Conservation (phyloP, 2,888 invertebrate genomes). For the Ormyrus rosae region DNA sequence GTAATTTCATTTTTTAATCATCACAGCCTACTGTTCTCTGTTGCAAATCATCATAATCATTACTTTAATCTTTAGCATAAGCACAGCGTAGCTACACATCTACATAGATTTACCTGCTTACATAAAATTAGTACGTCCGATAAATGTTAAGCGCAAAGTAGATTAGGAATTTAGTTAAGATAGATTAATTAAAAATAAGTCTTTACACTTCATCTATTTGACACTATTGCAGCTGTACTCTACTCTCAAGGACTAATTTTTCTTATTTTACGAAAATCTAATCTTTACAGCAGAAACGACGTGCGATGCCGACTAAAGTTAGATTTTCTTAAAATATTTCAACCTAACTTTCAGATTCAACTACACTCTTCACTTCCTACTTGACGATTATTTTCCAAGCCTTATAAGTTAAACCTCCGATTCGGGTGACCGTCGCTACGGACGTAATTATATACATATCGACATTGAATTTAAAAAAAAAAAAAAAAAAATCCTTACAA, state of each 20-base stretch:
- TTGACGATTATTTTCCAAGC: background rate
- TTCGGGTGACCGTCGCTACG: background rate
- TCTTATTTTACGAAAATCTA: slow-evolving; percentile 21
- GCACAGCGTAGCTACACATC: slow-evolving; percentile 34
- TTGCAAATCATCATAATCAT: slow-evolving; percentile 49
- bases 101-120: slow-evolving; percentile 15
- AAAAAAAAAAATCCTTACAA: background rate
- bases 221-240: background rate
- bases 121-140: background rate
- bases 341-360: slow-evolving; percentile 27
- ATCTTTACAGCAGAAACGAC: background rate
- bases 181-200: background rate
- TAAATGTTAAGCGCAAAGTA: too few relatives aligned
- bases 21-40: slow-evolving; percentile 36
- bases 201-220: background rate
- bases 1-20: slow-evolving; percentile 23
- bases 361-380: slow-evolving; percentile 1
- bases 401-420: background rate
- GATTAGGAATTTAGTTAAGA: too few relatives aligned
- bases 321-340: slow-evolving; percentile 30
- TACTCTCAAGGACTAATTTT: slow-evolving; percentile 11
- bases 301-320: background rate
- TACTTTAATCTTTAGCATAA: slow-evolving; percentile 40
- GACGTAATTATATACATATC: background rate
- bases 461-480: background rate